phyloP scores from a whole-genome alignment of 2,888 invertebrate species.

The Panzeria rudis region DNA sequence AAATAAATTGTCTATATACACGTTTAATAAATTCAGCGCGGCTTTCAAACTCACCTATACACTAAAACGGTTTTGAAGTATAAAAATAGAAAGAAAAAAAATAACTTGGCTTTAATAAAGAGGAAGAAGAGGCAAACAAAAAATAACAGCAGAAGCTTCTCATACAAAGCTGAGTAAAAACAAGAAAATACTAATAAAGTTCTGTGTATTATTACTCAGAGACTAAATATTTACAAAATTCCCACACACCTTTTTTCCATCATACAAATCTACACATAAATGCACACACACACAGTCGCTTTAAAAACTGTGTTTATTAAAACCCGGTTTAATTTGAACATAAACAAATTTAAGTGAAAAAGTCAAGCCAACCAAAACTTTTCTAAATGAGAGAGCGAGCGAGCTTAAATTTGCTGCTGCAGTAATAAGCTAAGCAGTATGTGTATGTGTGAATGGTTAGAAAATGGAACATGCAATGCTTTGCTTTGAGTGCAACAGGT shows the following conservation, averaged over 20 bases:
- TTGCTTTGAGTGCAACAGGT: slow-evolving; percentile 66
- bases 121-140: slow-evolving; percentile 21
- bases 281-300: slow-evolving; percentile 2
- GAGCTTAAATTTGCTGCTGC: slow-evolving; percentile 45
- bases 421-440: slow-evolving; percentile 30
- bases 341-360: slow-evolving; percentile 40
- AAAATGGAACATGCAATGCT: slow-evolving; percentile 50
- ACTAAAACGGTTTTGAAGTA: slow-evolving; percentile 22
- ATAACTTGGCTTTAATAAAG: slow-evolving; percentile 52
- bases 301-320: slow-evolving; percentile 42
- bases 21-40: slow-evolving; percentile 48
- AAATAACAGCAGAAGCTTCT: slow-evolving; percentile 51
- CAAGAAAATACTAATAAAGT: slow-evolving; percentile 42
- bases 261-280: background rate
- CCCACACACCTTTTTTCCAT: slow-evolving; percentile 65
- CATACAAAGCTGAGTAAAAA: slow-evolving; percentile 42
- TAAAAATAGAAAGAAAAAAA: slow-evolving; percentile 47
- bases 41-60: slow-evolving; percentile 58
- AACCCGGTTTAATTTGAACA: slow-evolving; percentile 61
- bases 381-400: slow-evolving; percentile 4
- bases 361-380: slow-evolving; percentile 12
- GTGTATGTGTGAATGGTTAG: slow-evolving; percentile 1
- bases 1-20: slow-evolving; percentile 42
- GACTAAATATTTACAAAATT: slow-evolving; percentile 59
- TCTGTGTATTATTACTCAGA: slow-evolving; percentile 52